Percentiles rank a stretch among this genome's conserved stretches.
Evolutionary conservation across 2,797 vertebrate species (phyloP).

Genomic region (Platyrinchus mystaceus): DNA sequence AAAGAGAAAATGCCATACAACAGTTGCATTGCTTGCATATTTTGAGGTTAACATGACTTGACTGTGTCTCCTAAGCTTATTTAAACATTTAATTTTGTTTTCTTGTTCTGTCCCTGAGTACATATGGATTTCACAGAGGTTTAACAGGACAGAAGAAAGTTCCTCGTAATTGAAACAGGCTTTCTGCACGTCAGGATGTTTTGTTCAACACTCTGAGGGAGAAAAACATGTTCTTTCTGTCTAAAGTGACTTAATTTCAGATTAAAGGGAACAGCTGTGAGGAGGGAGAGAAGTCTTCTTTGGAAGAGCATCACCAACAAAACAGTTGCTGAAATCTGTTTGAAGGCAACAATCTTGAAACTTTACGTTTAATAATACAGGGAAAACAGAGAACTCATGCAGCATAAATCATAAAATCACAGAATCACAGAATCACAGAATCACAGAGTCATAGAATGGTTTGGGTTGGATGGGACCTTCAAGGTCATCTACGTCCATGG

Average conservation of each 20-base stretch:
- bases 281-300: neutral
- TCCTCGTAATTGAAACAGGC: neutral
- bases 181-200: neutral
- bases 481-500: neutral
- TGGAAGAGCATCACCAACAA: neutral
- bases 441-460: neutral
- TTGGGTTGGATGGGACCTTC: neutral
- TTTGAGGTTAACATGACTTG: conserved; percentile 37
- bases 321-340: rapidly evolving
- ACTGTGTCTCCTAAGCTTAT: conserved; percentile 21
- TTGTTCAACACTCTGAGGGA: neutral
- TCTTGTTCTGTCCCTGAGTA: neutral
- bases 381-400: neutral
- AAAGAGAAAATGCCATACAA: neutral
- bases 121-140: conserved; percentile 7
- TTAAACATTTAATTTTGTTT: conserved; percentile 49
- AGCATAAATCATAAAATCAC: neutral
- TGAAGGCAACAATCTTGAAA: neutral
- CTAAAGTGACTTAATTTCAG: conserved; percentile 13
- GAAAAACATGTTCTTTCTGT: neutral
- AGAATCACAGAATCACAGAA: neutral
- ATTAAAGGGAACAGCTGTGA: conserved; percentile 17
- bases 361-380: neutral
- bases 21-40: neutral
- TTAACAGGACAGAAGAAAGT: conserved; percentile 44